These are phyloP conservation scores for Ceramica pisi DNA, from an alignment of 2,888 invertebrate species.

Conservation along the genomic window DNA sequence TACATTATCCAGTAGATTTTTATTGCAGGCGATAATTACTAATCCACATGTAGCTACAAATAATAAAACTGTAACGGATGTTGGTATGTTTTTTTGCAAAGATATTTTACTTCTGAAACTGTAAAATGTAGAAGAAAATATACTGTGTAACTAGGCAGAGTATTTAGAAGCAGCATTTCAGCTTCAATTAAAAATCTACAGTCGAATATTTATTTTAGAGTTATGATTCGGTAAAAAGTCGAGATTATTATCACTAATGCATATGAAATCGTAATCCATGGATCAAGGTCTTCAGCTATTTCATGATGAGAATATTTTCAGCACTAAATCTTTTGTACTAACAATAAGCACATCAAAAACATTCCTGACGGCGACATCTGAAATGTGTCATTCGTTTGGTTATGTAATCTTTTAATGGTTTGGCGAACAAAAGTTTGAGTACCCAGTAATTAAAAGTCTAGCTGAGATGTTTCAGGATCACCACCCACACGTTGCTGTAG, in stretches of 20 bases:
- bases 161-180: neutral
- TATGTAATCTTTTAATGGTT: slow-evolving; percentile 53
- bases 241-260: slow-evolving; percentile 23
- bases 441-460: slow-evolving; percentile 53
- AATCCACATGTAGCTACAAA: slow-evolving; percentile 30
- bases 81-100: slow-evolving; percentile 35
- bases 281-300: slow-evolving; percentile 27
- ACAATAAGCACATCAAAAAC: slow-evolving; percentile 58
- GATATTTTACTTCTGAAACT: slow-evolving; percentile 35
- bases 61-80: slow-evolving; percentile 49
- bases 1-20: slow-evolving; percentile 36
- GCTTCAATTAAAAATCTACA: slow-evolving; percentile 9
- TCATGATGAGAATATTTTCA: slow-evolving; percentile 42
- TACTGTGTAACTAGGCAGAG: slow-evolving; percentile 34
- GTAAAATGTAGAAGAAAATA: slow-evolving; percentile 36
- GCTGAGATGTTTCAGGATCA: slow-evolving; percentile 10
- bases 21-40: slow-evolving; percentile 40
- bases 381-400: slow-evolving; percentile 49
- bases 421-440: slow-evolving; percentile 47
- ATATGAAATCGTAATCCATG: slow-evolving; percentile 20
- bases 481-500: neutral
- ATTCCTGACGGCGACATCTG: slow-evolving; percentile 54
- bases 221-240: slow-evolving; percentile 4
- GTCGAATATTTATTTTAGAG: slow-evolving; percentile 13
- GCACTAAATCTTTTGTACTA: slow-evolving; percentile 48